Conservation (phyloP, 1,140 invertebrate genomes). For the Drosophila ercepeae region DNA sequence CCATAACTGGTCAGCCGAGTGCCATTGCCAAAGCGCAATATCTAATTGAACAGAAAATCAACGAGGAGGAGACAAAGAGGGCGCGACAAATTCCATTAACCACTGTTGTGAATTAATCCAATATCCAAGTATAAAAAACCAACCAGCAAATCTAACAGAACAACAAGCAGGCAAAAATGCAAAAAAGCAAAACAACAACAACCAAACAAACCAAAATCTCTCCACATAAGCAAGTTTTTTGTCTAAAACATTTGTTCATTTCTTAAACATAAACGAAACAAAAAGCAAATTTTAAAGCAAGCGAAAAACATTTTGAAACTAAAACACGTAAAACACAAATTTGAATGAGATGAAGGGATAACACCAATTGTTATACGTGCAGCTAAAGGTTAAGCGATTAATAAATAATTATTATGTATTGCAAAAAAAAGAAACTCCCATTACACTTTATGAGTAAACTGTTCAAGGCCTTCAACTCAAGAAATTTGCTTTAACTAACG, state of each 20-base stretch:
- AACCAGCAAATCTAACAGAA: slow-evolving; percentile 49
- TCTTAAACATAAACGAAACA: slow-evolving; percentile 8
- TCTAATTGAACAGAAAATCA: slow-evolving; percentile 97
- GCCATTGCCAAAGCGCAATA: slow-evolving; percentile 95
- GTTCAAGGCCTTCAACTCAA: slow-evolving; percentile 38
- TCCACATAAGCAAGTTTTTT: slow-evolving; percentile 47
- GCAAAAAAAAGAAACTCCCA: slow-evolving; percentile 16
- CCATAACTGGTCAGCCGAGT: slow-evolving; percentile 94
- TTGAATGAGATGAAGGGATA: slow-evolving; percentile 48
- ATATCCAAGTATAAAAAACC: slow-evolving; percentile 40
- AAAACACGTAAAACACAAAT: slow-evolving; percentile 17
- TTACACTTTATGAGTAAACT: slow-evolving; percentile 38
- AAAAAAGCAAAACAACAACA: slow-evolving; percentile 67
- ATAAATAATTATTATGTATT: slow-evolving; percentile 49
- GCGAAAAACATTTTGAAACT: slow-evolving; percentile 15
- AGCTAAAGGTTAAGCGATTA: slow-evolving; percentile 45
- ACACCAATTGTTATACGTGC: slow-evolving; percentile 53
- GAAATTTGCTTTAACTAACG: slow-evolving; percentile 44
- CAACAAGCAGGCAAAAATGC: slow-evolving; percentile 57
- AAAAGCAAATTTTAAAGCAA: slow-evolving; percentile 21
- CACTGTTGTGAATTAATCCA: slow-evolving; percentile 87
- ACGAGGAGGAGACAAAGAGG: slow-evolving; percentile 97
- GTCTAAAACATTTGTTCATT: slow-evolving; percentile 45
- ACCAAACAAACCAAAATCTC: slow-evolving; percentile 31
- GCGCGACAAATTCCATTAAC: slow-evolving; percentile 93